Percentiles rank a stretch among this genome's conserved stretches.
Evolutionary conservation across 1,140 invertebrate genomes (phyloP).

Genomic region (Lethrus apterus): DNA sequence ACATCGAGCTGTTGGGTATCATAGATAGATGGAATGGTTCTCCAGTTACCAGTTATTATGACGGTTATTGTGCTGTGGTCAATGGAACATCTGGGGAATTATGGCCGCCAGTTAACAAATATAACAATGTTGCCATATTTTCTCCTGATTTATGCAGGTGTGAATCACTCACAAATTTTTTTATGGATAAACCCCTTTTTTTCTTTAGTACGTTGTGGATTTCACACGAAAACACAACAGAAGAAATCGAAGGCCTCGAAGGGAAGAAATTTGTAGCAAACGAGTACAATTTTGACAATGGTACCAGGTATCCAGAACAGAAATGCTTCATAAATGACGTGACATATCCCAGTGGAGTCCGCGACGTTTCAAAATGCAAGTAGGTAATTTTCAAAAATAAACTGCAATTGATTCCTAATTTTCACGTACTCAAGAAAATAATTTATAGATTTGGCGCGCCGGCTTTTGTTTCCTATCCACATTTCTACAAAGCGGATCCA

Average conservation of each 20-base stretch:
- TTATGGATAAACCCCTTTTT: neutral
- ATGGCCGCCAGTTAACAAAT: constrained; percentile 58
- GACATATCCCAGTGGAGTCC: constrained; percentile 47
- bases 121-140: constrained; percentile 54
- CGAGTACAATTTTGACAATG: constrained; percentile 59
- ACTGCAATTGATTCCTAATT: too few species aligned
- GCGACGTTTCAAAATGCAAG: constrained; percentile 61
- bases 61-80: constrained; percentile 53
- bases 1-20: constrained; percentile 55
- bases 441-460: constrained; percentile 70
- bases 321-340: constrained; percentile 46
- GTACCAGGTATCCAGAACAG: constrained; percentile 52
- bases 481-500: constrained; percentile 75
- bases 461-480: constrained; percentile 75
- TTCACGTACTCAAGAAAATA: too few species aligned
- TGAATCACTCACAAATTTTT: neutral
- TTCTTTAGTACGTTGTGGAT: neutral
- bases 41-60: constrained; percentile 48
- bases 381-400: constrained; percentile 20
- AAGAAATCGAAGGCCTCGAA: constrained; percentile 42
- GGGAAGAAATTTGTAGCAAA: constrained; percentile 55
- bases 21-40: constrained; percentile 60
- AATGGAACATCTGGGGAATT: constrained; percentile 68
- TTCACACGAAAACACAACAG: constrained; percentile 18
- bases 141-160: constrained; percentile 63